Conservation (phyloP, 2,797 vertebrate genomes). For the Syndactyla subalaris region DNA sequence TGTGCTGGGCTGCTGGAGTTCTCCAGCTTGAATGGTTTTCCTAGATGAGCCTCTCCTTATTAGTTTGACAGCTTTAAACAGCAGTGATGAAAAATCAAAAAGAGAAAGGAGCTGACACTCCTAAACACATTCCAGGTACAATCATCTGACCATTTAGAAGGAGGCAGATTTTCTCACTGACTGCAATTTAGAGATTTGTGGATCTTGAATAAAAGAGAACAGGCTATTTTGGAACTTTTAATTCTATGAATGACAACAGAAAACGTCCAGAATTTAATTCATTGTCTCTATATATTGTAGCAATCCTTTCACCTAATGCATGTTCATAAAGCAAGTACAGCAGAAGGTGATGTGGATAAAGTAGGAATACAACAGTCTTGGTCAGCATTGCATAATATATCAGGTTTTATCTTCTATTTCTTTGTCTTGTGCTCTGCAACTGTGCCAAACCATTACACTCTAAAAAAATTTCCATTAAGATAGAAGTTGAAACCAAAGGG, state of each 20-base stretch:
- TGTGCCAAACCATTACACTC: not conserved
- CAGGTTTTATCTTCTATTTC: not conserved
- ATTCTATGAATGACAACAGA: not conserved
- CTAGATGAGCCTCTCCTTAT: not conserved
- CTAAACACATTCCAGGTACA: not conserved
- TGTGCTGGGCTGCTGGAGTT: not conserved
- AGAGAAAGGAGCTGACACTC: not conserved
- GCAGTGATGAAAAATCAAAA: not conserved
- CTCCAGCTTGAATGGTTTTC: not conserved
- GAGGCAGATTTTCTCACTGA: not conserved
- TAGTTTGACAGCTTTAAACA: not conserved
- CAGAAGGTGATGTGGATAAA: not conserved
- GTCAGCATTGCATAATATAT: not conserved
- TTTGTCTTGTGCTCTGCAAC: not conserved
- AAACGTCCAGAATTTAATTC: not conserved
- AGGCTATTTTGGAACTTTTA: not conserved
- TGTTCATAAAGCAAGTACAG: not conserved
- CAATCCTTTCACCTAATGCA: not conserved
- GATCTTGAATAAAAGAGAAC: not conserved
- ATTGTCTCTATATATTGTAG: not conserved
- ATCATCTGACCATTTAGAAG: not conserved
- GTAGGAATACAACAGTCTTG: not conserved
- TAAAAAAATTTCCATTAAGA: not conserved
- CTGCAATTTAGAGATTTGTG: not conserved
- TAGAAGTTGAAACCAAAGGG: conserved; percentile 10